A percentile compares a stretch with the other conserved stretches of the same genome.
These are phyloP conservation scores for Aphelenchoides avenae DNA, from an alignment of 1,140 invertebrate genomes.

Conservation along the genomic window DNA sequence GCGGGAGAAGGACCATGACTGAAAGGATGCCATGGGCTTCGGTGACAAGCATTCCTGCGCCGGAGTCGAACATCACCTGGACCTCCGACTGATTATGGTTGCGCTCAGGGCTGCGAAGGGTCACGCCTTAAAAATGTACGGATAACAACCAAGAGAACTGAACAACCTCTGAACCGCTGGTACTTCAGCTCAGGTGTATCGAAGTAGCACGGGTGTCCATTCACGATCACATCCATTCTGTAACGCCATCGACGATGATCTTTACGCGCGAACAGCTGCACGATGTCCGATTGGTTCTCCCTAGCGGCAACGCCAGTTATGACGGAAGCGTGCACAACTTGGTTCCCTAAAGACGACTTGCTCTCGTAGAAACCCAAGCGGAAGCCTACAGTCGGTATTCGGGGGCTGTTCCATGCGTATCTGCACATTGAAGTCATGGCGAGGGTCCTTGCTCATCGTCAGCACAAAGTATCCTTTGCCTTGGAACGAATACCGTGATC, in stretches of 20 bases:
- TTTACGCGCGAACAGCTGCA: constrained; percentile 79
- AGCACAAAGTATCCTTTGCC: constrained; percentile 89
- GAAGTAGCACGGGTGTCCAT: constrained; percentile 77
- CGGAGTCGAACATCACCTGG: constrained; percentile 77
- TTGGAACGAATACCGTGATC: constrained; percentile 83
- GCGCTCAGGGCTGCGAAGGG: constrained; percentile 83
- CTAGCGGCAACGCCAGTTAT: constrained; percentile 74
- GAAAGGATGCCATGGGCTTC: constrained; percentile 82
- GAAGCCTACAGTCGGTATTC: constrained; percentile 38
- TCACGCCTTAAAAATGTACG: constrained; percentile 67
- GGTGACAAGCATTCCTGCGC: constrained; percentile 82
- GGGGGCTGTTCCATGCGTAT: constrained; percentile 42
- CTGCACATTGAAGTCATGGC: constrained; percentile 78
- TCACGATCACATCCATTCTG: constrained; percentile 79
- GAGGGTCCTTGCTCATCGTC: constrained; percentile 71
- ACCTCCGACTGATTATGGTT: constrained; percentile 89
- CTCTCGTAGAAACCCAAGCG: background rate
- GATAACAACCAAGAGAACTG: background rate
- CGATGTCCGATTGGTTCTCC: constrained; percentile 73
- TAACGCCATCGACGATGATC: constrained; percentile 81
- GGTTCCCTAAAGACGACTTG: constrained; percentile 24
- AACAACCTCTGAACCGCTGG: constrained; percentile 77
- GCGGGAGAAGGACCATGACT: constrained; percentile 78
- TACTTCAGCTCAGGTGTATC: constrained; percentile 76
- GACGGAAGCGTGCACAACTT: constrained; percentile 72